Conservation (phyloP, 2,888 invertebrate species). For the Nemapogon koenigi region DNA sequence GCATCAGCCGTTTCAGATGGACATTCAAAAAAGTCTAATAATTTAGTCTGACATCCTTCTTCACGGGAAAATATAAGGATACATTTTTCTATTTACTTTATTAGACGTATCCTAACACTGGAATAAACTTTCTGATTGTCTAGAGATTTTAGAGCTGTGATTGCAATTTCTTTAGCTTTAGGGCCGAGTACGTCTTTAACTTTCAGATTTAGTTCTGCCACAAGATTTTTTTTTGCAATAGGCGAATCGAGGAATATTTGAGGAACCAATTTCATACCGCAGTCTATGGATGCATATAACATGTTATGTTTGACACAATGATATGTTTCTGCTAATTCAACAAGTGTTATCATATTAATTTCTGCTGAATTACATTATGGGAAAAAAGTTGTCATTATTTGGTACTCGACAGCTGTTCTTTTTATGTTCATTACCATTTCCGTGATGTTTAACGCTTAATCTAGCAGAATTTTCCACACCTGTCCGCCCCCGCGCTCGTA, state of each 20-base stretch:
- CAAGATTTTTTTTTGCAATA: conserved; percentile 2
- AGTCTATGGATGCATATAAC: conserved; percentile 2
- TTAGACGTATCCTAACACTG: conserved; percentile 5
- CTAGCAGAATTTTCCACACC: conserved; percentile 10
- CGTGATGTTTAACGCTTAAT: conserved; percentile 4
- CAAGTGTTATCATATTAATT: conserved; percentile 4
- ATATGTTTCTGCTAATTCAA: conserved; percentile 2
- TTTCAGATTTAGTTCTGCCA: conserved; percentile 3
- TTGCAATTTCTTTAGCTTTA: conserved; percentile 3
- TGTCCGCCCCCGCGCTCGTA: conserved; percentile 11
- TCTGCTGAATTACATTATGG: conserved; percentile 3
- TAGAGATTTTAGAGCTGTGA: conserved; percentile 1
- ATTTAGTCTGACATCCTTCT: conserved; percentile 1
- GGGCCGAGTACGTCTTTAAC: conserved; percentile 3
- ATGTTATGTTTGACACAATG: conserved; percentile 1
- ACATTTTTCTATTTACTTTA: too few relatives aligned
- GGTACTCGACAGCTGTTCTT: conserved; percentile 2
- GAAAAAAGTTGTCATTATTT: neutral
- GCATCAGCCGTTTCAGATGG: conserved; percentile 3
- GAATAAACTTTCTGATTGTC: neutral
- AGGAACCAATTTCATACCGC: conserved; percentile 2
- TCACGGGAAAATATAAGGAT: neutral
- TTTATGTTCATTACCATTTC: conserved; percentile 3
- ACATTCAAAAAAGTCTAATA: conserved; percentile 4
- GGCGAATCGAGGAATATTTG: conserved; percentile 1